Evolutionary conservation across 2,797 vertebrate species (phyloP).

Genomic region (Phoxinus dragarum): DNA sequence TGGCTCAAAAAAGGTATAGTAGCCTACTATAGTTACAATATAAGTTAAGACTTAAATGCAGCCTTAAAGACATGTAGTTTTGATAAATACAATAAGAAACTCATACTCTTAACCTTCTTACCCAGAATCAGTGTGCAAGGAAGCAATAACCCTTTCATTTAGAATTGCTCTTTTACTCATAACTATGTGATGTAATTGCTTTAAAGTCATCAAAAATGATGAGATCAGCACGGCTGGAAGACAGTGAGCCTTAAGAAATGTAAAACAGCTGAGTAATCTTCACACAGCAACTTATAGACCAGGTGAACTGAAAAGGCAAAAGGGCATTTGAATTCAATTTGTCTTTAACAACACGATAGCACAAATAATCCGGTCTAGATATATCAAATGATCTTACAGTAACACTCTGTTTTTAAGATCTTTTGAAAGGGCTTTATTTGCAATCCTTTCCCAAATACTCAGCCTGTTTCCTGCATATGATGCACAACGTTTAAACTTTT

Average conservation of each 20-base stretch:
- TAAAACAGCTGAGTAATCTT: constrained; percentile 5
- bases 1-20: background rate
- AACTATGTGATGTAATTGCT: constrained; percentile 5
- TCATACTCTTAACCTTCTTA: background rate
- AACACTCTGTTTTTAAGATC: background rate
- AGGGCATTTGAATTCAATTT: background rate
- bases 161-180: background rate
- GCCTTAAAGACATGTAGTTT: background rate
- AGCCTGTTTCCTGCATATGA: background rate
- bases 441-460: background rate
- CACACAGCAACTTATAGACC: background rate
- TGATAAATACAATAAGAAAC: background rate
- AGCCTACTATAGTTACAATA: no score
- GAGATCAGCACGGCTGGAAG: background rate
- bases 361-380: background rate
- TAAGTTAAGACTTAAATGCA: background rate
- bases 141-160: background rate
- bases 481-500: background rate
- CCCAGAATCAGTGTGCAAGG: background rate
- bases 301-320: background rate
- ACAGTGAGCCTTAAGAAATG: background rate
- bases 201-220: constrained; percentile 10
- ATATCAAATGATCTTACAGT: background rate
- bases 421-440: background rate
- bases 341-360: background rate